phyloP scores from a whole-genome alignment of 2,888 invertebrate genomes.

The Noctua janthe region DNA sequence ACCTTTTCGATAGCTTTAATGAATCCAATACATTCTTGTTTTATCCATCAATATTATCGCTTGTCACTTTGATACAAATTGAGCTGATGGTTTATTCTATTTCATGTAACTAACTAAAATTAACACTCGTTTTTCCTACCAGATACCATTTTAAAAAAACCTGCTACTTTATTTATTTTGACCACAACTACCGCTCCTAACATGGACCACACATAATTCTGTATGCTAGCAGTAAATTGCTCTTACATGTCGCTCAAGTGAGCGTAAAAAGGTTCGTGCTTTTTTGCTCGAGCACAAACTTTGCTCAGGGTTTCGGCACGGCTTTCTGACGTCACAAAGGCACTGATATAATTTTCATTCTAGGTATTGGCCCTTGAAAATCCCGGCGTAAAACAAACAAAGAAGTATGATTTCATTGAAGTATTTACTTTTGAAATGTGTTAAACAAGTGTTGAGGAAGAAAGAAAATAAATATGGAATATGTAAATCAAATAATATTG shows the following conservation, averaged over 20 bases:
- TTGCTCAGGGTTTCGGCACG: slow-evolving; percentile 70
- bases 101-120: neutral
- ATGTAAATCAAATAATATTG: slow-evolving; percentile 56
- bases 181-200: slow-evolving; percentile 2
- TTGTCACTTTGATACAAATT: neutral
- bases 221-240: slow-evolving; percentile 77
- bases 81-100: neutral
- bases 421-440: slow-evolving; percentile 47
- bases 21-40: neutral
- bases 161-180: slow-evolving; percentile 19
- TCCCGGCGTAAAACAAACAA: slow-evolving; percentile 30
- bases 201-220: slow-evolving; percentile 58
- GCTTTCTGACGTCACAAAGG: slow-evolving; percentile 74
- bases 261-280: slow-evolving; percentile 74
- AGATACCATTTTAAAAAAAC: slow-evolving; percentile 8
- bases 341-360: slow-evolving; percentile 65
- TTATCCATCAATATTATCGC: neutral
- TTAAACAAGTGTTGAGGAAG: slow-evolving; percentile 46
- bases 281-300: slow-evolving; percentile 71
- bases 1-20: neutral
- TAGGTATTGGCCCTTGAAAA: slow-evolving; percentile 44
- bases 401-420: slow-evolving; percentile 38
- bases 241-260: slow-evolving; percentile 80
- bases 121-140: slow-evolving; percentile 8
- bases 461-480: slow-evolving; percentile 54